Base-by-base conservation (phyloP, 2,888 invertebrate genomes). In the Mechanitis messenoides region DNA sequence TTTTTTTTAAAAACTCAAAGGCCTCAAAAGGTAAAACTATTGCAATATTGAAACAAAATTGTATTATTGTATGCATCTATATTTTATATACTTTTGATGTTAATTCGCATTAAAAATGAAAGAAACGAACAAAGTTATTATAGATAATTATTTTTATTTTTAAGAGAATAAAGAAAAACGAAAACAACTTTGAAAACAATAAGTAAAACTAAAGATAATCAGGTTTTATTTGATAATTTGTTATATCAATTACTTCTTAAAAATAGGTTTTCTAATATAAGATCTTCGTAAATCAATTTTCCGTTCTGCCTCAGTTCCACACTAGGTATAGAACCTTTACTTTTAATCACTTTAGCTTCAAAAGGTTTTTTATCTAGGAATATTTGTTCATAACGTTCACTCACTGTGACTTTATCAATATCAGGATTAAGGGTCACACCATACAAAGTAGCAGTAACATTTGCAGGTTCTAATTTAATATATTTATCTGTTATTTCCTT, bases 401-500 rank as follows among this genome's bases (percentile, higher is more conserved):
- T 75, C 12, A 90, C 70, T 3, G 70, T 62, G n/a, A 75, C 73
- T 0, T 80, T 69, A 35, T 85, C 78, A 0, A 81, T 61, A 0
- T 79, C 75, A 56, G 85, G 83, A 61, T 85, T 80, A 45, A 84
- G 60, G 45, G 79, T 57, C 2, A 85, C 68, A 3, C 84, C 85
- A 68, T 88, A 74, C 54, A 93, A 73, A 62, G 80, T 79, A 0
- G 90, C 92, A 5, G 90, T 76, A 31, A 92, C 76, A 9, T 91
- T 89, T 0, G 87, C 86, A 3, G 92, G 87, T 0, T 93, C 92
- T 59, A 92, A 77, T 47, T 78, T 72, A 1, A 87, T 72, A 81
- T 92, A 91, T 38, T 91, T 84, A 0, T 82, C 77, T 46, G 80
- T 82, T 61, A 92, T 91, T 72, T 87, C 87, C 61, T 90, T 89